Base-by-base conservation (phyloP, 2,113 vertebrate genomes). In the Rhagologus leucostigma region DNA sequence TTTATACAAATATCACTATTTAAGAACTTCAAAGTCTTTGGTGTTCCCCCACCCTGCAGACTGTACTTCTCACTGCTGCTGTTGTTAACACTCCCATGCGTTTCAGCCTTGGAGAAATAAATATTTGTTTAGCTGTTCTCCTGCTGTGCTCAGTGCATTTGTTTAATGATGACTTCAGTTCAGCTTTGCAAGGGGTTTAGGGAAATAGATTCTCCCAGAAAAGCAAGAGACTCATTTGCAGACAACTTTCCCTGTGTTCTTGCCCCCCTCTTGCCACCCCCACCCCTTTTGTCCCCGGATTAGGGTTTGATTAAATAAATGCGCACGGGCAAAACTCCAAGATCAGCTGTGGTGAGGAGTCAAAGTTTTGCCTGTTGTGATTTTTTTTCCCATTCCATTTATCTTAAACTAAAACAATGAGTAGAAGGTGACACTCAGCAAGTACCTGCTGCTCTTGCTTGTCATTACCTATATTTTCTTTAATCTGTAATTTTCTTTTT, bases 61-160 rank as follows among this genome's bases (percentile, higher is more conserved):
- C 55, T 53, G 41, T 44, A 50, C 35, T 95, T 80, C 74, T 90
- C 42, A 5, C 90, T 91, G 65, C 63, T 93, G 78, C 82, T 93
- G 80, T 56, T 94, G 75, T 85, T 93, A 87, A 84, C 85, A 42
- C 55, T 94, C 57, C 81, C 76, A 60, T 81, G 87, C 0, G 7
- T 68, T 96, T 93, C 87, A 96, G 93, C 69, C 85, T 92, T 75
- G 85, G 50, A 96, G 90, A 96, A 96, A 95, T 92, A 96, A 97
- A 93, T 97, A 95, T 96, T 97, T 97, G 94, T 87, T 96, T 96
- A 96, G 89, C 86, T 92, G 62, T 81, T 92, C 75, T 93, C 96
- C 92, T 96, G 90, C 97, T 96, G 92, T 92, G 96, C 76, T 96
- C 88, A 70, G 87, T 90, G 79, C 88, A 75, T 95, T 93, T 96